Conservation (phyloP, 2,888 invertebrate species). For the Microdon myrmicae region DNA sequence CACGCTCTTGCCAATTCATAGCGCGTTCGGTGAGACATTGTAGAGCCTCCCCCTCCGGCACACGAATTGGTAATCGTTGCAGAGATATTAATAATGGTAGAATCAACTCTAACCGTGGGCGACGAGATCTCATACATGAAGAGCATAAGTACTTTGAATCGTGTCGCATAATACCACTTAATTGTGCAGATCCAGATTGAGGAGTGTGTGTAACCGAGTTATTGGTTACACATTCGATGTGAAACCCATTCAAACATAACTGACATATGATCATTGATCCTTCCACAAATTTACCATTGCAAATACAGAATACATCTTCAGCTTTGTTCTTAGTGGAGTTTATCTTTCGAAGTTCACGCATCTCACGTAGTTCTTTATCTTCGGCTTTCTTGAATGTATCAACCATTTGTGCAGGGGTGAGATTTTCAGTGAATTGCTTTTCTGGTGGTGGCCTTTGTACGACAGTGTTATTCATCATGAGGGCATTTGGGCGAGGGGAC, state of each 20-base stretch:
- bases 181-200: background rate
- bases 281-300: slow-evolving; percentile 73
- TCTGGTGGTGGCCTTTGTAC: slow-evolving; percentile 59
- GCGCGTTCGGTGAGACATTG: slow-evolving; percentile 92
- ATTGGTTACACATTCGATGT: slow-evolving; percentile 69
- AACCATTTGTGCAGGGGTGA: slow-evolving; percentile 81
- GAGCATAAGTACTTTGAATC: slow-evolving; percentile 82
- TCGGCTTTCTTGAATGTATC: slow-evolving; percentile 85
- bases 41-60: slow-evolving; percentile 93
- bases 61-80: slow-evolving; percentile 77
- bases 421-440: slow-evolving; percentile 72
- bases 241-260: slow-evolving; percentile 95
- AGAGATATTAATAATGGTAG: slow-evolving; percentile 80
- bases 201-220: slow-evolving; percentile 42
- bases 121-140: slow-evolving; percentile 86
- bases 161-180: background rate
- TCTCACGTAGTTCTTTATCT: slow-evolving; percentile 79
- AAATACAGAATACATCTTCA: slow-evolving; percentile 78
- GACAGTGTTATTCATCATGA: slow-evolving; percentile 58
- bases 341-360: slow-evolving; percentile 74
- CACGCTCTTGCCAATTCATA: slow-evolving; percentile 95
- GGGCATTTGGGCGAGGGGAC: slow-evolving; percentile 68
- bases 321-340: slow-evolving; percentile 68
- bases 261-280: slow-evolving; percentile 93
- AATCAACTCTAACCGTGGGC: slow-evolving; percentile 87